These are phyloP conservation scores for Ips typographus DNA, from an alignment of 1,140 invertebrate genomes.

Conservation along the genomic window DNA sequence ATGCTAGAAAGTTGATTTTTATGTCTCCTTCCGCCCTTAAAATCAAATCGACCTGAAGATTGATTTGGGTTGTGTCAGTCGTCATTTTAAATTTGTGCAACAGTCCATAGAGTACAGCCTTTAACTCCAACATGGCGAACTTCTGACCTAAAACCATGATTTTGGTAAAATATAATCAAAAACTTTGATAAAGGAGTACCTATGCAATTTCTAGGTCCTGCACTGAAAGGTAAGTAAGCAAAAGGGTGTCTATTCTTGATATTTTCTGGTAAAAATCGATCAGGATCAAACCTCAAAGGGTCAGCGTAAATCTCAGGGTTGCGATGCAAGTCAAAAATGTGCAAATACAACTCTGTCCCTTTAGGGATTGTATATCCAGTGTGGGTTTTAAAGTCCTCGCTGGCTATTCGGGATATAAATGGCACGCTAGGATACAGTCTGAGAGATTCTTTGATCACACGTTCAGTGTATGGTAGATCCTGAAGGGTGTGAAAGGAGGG, in stretches of 20 bases:
- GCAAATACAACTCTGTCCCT: slow-evolving; percentile 32
- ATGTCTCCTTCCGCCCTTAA: not conserved
- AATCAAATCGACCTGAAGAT: slow-evolving; percentile 4
- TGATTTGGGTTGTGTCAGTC: not conserved
- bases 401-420: slow-evolving; percentile 59
- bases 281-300: slow-evolving; percentile 67
- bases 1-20: slow-evolving; percentile 9
- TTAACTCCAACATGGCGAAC: slow-evolving; percentile 71
- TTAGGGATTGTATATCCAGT: slow-evolving; percentile 39
- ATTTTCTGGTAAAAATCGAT: slow-evolving; percentile 65
- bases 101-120: slow-evolving; percentile 51
- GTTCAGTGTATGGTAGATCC: slow-evolving; percentile 71
- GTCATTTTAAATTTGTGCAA: slow-evolving; percentile 6
- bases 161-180: not conserved
- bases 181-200: slow-evolving; percentile 48
- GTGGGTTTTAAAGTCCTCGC: slow-evolving; percentile 55
- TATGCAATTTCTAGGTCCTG: slow-evolving; percentile 66
- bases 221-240: slow-evolving; percentile 67
- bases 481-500: slow-evolving; percentile 64
- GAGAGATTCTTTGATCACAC: slow-evolving; percentile 65
- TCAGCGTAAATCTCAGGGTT: slow-evolving; percentile 57
- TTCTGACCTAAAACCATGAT: slow-evolving; percentile 61
- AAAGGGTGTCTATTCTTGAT: slow-evolving; percentile 53
- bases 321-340: slow-evolving; percentile 42
- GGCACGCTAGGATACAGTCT: slow-evolving; percentile 70